Evolutionary conservation across 2,888 invertebrate species (phyloP), one percentile per base, ranked within the genome.

Genomic region (Lasius fuliginosus): DNA sequence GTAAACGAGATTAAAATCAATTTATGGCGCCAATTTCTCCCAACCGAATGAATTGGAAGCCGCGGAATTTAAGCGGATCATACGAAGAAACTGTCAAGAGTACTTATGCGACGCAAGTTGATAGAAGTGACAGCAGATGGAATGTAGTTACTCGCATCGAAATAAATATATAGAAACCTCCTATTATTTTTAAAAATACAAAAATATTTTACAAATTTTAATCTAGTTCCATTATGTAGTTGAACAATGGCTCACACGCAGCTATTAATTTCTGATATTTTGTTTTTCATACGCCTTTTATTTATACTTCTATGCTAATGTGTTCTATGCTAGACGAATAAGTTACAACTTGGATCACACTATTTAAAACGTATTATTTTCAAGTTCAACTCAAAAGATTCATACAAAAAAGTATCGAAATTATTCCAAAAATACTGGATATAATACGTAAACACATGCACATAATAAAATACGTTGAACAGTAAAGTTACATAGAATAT

Each of bases 1-100:
- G 89, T 89, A 87, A 86, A 86, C 88, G 86, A 86, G 89, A 90
- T 90, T 87, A 91, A 92, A 92, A 88, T 91, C 91, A 89, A 93
- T 93, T 93, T 93, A 92, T 89, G 92, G 88, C 88, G 88, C 85
- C 86, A 88, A 91, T 92, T 92, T 90, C 87, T 88, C 87, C 75
- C 86, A 83, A 69, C 83, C 86, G 85, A 85, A 73, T 71, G 88
- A 85, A 86, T 88, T 85, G 86, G 74, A 68, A 65, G 36, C 69
- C 30, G 67, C 46, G 85, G 76, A 85, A 88, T 85, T 82, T 77
- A 27, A 74, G 85, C 60, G 75, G 79, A 64, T 76, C 36, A 58
- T 23, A 71, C 60, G 73, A 73, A 81, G 79, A 81, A 81, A 73
- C 73, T 46, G 46, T 60, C 79, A 46, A 36, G 73, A 73, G 46